phyloP scores from a whole-genome alignment of 37 sponge, comb jelly and placozoan genomes.

The Geodia barretti region DNA sequence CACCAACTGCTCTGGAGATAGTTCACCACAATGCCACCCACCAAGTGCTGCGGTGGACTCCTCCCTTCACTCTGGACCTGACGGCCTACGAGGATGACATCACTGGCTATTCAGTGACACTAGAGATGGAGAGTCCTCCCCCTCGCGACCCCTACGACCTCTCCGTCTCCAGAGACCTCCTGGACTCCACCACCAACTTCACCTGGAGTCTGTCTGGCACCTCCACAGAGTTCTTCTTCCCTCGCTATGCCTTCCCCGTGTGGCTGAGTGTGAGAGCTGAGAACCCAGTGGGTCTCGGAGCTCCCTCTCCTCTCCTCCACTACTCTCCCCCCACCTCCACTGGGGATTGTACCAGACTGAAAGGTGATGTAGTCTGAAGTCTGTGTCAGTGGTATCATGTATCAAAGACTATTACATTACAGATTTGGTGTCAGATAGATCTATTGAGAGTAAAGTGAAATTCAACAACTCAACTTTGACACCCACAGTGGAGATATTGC shows the following conservation, averaged over 20 bases:
- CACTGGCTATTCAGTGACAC: not conserved
- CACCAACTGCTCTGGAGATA: not conserved
- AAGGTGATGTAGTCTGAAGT: no score
- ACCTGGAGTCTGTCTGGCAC: not conserved
- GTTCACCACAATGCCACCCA: not conserved
- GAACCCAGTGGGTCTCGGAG: not conserved
- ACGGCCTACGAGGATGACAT: not conserved
- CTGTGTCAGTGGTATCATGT: no score
- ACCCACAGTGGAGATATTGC: not conserved
- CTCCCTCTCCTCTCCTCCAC: no score
- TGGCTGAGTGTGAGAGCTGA: not conserved
- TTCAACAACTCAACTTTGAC: not conserved
- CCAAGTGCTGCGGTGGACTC: not conserved
- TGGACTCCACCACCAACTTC: not conserved
- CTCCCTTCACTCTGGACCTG: not conserved
- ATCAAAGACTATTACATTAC: no score
- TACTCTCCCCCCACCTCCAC: no score
- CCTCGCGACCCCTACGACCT: not conserved
- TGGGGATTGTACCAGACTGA: no score
- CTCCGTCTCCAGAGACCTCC: not conserved
- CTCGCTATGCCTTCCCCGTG: not conserved
- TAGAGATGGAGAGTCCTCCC: not conserved
- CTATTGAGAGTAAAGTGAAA: not conserved
- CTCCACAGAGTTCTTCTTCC: no score
- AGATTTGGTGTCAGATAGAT: no score